Evolutionary conservation across 2,797 vertebrate genomes (phyloP).

Genomic region (Neostethus bicornis): DNA sequence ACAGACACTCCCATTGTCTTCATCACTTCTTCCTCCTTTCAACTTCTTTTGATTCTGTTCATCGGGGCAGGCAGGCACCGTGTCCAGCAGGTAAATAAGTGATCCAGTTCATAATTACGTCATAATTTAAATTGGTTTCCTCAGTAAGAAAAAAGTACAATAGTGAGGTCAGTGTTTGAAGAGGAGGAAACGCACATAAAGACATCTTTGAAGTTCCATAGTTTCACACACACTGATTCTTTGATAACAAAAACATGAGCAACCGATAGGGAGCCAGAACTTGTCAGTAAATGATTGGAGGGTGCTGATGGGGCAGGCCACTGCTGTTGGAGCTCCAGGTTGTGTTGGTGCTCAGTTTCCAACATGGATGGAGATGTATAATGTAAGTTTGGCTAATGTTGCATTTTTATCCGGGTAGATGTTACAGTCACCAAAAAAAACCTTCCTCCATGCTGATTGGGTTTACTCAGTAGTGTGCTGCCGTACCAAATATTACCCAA

Average conservation of each 20-base stretch:
- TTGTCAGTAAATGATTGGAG: slow-evolving; percentile 71
- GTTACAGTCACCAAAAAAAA: slow-evolving; percentile 64
- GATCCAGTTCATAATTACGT: slow-evolving; percentile 69
- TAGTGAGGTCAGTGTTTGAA: slow-evolving; percentile 82
- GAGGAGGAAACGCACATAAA: slow-evolving; percentile 45
- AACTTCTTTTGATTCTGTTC: slow-evolving; percentile 48
- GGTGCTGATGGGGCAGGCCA: slow-evolving; percentile 65
- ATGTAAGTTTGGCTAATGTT: slow-evolving; percentile 83
- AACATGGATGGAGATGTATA: slow-evolving; percentile 72
- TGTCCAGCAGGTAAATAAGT: slow-evolving; percentile 80
- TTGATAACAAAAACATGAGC: slow-evolving; percentile 61
- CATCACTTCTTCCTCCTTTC: slow-evolving; percentile 56
- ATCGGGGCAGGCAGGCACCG: slow-evolving; percentile 76
- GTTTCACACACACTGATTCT: slow-evolving; percentile 71
- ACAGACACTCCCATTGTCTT: slow-evolving; percentile 69
- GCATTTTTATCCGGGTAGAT: slow-evolving; percentile 57
- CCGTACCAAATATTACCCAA: slow-evolving; percentile 41
- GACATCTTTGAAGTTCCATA: slow-evolving; percentile 76
- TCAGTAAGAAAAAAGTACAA: slow-evolving; percentile 71
- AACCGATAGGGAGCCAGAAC: slow-evolving; percentile 72
- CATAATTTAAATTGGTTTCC: slow-evolving; percentile 77
- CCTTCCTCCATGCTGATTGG: slow-evolving; percentile 48
- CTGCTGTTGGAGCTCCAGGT: slow-evolving; percentile 75
- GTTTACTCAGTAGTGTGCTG: slow-evolving; percentile 66
- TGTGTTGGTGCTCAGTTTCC: slow-evolving; percentile 58